Evolutionary conservation across 2,113 vertebrate genomes (phyloP), one percentile per base, ranked within the genome.

Genomic region (Actenoides hombroni): DNA sequence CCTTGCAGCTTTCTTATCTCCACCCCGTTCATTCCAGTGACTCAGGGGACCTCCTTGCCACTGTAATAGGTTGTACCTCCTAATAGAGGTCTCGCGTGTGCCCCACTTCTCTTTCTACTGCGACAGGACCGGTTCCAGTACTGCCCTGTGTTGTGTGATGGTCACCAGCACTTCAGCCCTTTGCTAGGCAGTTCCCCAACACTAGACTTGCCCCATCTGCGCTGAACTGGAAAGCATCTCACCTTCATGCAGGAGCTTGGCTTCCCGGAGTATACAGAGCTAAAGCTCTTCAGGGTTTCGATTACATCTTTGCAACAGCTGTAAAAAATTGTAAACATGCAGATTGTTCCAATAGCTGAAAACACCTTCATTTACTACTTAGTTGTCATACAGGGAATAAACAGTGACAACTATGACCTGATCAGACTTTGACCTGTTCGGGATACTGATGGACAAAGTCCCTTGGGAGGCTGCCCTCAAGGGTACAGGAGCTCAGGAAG

Each of bases 251-350:
- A 57, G 54, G 31, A 33, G 44, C 42, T 44, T 83, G 75, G 37
- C 28, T 96, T 96, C 77, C 59, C 39, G 48, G 46, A 90, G 5
- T 20, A 70, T 46, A 79, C 90, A 93, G 48, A 96, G 53, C 57
- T 88, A 70, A 94, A 90, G 65, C 39, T 83, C 60, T 96, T 97
- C 75, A 75, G 42, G 35, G 64, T 90, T 90, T 86, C 89, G 92
- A 88, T 94, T 76, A 71, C 78, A 37, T 83, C 69, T 91, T 89
- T 92, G 44, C 75, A 79, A 76, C 28, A 97, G 64, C 61, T 91
- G 54, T 86, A 94, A 92, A 97, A 94, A 93, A 97, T 18, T 59
- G 35, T 92, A 69, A 97, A 59, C 67, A 85, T 77, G 49, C 51
- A 95, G 51, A 61, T 65, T 95, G 61, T 57, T 75, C 28, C 73